Percentiles rank a stretch among this genome's conserved stretches.
These are phyloP conservation scores for Pseudopleuronectes americanus DNA, from an alignment of 2,797 vertebrate species.

Conservation along the genomic window DNA sequence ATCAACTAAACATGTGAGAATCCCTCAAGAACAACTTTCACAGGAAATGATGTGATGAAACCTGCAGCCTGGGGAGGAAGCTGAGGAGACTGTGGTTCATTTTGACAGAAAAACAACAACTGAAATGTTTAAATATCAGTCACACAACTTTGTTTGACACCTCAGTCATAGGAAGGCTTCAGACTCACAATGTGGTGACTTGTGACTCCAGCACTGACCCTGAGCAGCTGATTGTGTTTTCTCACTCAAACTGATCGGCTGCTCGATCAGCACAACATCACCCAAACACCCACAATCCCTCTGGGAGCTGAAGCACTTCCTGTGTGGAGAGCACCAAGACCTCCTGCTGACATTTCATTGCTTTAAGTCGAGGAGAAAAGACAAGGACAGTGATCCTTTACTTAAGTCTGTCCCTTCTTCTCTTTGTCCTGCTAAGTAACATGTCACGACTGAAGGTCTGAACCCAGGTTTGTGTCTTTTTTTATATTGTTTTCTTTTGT, in stretches of 20 bases:
- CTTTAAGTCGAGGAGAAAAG: slow-evolving; percentile 23
- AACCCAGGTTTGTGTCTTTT: too few species aligned
- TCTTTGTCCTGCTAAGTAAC: not conserved
- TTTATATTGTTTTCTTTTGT: too few species aligned
- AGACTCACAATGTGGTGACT: too few species aligned
- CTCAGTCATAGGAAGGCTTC: too few species aligned
- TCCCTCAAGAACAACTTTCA: slow-evolving; percentile 11
- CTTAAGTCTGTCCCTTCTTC: not conserved
- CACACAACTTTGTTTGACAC: too few species aligned
- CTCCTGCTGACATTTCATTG: slow-evolving; percentile 51
- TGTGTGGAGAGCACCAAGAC: slow-evolving; percentile 27
- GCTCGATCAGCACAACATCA: slow-evolving; percentile 19
- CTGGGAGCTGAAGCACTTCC: slow-evolving; percentile 8
- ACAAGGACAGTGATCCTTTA: not conserved
- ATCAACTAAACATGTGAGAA: slow-evolving; percentile 3
- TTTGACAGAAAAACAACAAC: too few species aligned
- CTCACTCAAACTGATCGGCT: slow-evolving; percentile 25
- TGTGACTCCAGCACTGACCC: too few species aligned
- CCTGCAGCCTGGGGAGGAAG: not conserved
- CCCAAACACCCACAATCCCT: slow-evolving; percentile 1
- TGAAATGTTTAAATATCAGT: too few species aligned
- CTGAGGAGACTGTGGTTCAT: not conserved
- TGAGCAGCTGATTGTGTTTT: too few species aligned
- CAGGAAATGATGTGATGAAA: slow-evolving; percentile 9
- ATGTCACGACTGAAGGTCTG: too few species aligned